These are phyloP conservation scores for Oegoconia quadripuncta DNA, from an alignment of 2,888 invertebrate genomes.

Conservation along the genomic window DNA sequence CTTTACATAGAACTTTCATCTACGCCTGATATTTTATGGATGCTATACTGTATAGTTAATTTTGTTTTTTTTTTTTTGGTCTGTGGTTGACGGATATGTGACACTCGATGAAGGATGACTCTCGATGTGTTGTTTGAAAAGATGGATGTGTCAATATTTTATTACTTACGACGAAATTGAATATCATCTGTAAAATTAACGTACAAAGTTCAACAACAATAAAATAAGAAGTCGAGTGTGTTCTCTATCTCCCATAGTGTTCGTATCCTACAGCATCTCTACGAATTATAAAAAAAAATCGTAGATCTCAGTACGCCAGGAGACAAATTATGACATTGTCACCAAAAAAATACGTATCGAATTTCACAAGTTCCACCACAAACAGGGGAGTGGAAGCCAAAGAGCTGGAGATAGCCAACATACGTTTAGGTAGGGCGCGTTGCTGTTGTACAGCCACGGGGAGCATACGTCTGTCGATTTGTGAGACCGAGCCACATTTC, in stretches of 20 bases:
- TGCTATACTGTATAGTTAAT: too few species aligned
- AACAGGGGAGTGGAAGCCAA: slow-evolving; percentile 25
- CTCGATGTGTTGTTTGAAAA: too few species aligned
- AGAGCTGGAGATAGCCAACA: slow-evolving; percentile 23
- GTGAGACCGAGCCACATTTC: neutral
- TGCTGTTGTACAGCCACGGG: neutral
- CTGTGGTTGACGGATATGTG: too few species aligned
- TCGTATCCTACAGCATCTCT: neutral
- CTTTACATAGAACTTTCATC: too few species aligned
- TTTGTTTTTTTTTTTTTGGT: too few species aligned
- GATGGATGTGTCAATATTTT: too few species aligned
- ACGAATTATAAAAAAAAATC: neutral
- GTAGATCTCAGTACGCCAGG: neutral
- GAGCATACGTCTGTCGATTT: too few species aligned
- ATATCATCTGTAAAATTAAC: neutral
- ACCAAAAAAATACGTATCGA: slow-evolving; percentile 12
- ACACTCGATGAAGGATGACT: too few species aligned
- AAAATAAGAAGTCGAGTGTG: too few species aligned
- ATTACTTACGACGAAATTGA: neutral
- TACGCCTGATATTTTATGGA: too few species aligned
- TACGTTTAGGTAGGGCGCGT: slow-evolving; percentile 16
- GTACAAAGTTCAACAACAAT: neutral
- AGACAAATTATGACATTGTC: slow-evolving; percentile 6
- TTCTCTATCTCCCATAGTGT: neutral
- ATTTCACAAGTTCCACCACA: slow-evolving; percentile 17